These are phyloP conservation scores for Caenorhabditis briggsae DNA, from an alignment of 1,140 invertebrate genomes.

Conservation along the genomic window DNA sequence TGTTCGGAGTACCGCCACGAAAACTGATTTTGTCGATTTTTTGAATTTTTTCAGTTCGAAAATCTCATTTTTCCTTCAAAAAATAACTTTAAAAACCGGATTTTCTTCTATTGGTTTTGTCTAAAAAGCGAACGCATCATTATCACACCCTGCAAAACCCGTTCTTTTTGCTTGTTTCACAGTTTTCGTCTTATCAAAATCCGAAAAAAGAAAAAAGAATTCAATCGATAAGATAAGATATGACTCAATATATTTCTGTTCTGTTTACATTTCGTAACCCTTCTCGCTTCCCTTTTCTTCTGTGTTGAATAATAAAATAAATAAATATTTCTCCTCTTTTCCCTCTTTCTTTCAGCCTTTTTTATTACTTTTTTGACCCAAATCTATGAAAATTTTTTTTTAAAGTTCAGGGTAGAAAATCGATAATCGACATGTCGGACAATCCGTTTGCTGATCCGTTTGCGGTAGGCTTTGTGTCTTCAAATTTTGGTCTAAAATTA, in stretches of 20 bases:
- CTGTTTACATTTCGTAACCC: slow-evolving; percentile 2
- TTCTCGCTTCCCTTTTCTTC: not conserved
- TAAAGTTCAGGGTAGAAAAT: slow-evolving; percentile 26
- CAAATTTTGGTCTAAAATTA: not conserved
- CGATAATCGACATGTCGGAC: slow-evolving; percentile 65
- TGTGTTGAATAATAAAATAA: slow-evolving; percentile 15
- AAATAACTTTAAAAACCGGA: too few species aligned
- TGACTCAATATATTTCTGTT: not conserved
- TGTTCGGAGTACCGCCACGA: too few species aligned
- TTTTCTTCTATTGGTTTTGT: too few species aligned
- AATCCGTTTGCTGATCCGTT: slow-evolving; percentile 78
- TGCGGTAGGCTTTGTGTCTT: slow-evolving; percentile 64
- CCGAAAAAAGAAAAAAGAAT: not conserved
- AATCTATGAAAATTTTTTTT: not conserved
- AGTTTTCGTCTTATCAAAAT: not conserved
- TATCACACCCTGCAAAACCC: not conserved
- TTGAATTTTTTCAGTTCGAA: too few species aligned
- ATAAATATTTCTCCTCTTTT: not conserved
- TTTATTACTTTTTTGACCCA: not conserved
- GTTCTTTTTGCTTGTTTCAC: not conserved
- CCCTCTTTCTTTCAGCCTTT: not conserved
- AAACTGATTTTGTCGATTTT: not conserved
- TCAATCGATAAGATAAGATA: not conserved
- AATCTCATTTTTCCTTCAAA: too few species aligned
- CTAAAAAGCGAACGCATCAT: too few species aligned